Conservation (phyloP, 1,140 invertebrate genomes). For the Drosophila sechellia region DNA sequence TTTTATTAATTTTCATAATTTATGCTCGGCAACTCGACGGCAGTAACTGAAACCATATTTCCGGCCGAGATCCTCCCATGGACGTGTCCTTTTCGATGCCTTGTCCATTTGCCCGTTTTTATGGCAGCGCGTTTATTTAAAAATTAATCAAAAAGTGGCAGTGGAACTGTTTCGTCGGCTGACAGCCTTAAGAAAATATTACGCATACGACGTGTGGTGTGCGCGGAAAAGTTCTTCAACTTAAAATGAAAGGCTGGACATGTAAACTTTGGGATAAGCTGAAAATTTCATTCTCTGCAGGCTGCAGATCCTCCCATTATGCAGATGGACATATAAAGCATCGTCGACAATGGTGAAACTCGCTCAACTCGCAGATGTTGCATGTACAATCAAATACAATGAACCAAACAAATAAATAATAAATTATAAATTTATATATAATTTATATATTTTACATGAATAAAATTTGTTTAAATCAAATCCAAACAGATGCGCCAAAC, state of each 20-base stretch:
- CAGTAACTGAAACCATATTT: conserved; percentile 39
- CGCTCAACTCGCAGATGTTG: background rate
- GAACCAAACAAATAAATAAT: no score
- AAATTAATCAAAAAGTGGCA: conserved; percentile 82
- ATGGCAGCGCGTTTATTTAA: conserved; percentile 77
- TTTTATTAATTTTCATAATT: conserved; percentile 83
- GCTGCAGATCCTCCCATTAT: background rate
- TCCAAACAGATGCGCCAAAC: no score
- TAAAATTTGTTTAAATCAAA: no score
- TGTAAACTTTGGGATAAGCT: conserved; percentile 2
- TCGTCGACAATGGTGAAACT: background rate
- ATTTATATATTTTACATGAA: no score
- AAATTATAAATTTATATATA: no score
- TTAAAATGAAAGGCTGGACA: conserved; percentile 52
- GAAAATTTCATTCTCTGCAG: conserved; percentile 7
- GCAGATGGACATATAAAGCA: conserved; percentile 6
- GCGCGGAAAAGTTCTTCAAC: conserved; percentile 50
- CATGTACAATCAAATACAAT: background rate
- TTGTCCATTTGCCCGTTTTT: conserved; percentile 65
- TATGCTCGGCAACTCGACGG: conserved; percentile 54
- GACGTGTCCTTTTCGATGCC: conserved; percentile 35
- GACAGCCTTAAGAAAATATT: conserved; percentile 63
- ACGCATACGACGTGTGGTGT: conserved; percentile 56
- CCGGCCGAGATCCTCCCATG: conserved; percentile 11
- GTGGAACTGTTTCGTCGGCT: conserved; percentile 19